Evolutionary conservation across 2,797 vertebrate species (phyloP), one percentile per base, ranked within the genome.

Genomic region (Neoniphon sammara): DNA sequence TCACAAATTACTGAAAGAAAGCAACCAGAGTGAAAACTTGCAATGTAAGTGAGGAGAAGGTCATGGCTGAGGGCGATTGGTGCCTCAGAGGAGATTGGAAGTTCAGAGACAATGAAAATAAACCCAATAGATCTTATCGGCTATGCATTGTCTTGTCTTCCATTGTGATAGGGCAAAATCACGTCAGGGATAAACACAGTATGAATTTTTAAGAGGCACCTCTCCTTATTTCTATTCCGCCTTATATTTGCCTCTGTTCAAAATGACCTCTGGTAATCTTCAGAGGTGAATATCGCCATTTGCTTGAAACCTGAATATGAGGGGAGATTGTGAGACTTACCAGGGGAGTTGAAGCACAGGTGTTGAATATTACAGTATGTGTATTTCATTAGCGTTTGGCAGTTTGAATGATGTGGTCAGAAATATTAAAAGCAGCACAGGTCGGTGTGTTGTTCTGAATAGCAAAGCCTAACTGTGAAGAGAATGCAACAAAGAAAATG

Each of bases 181-280:
- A 85, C 86, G 39, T 89, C 86, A 86, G 90, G 86, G 86, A 92
- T 90, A 93, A 93, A 93, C 93, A 91, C 86, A 49, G 85, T 77
- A 87, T 93, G 93, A 92, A 94, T 94, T 88, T 92, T 90, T 87
- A 93, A 90, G 83, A 84, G 83, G 78, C 75, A 10, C 50, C 47
- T 65, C 82, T 86, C 66, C 85, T 89, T 79, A 88, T 92, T 92
- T 83, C 86, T 75, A 91, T 90, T 93, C 84, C 3, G 17, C 69
- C 70, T 75, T 74, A 72, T 86, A 87, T 39, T 81, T 69, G 56
- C 75, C 68, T 69, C 66, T 42, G 70, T 81, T 85, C 70, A 68
- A 74, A 88, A 89, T 82, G 93, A 95, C 94, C 93, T 94, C 89
- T 73, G 54, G 81, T 94, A 92, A 93, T 93, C 91, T 91, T 90